Conservation (phyloP, 2,113 vertebrate species). For the Apistogramma diplotaenia region DNA sequence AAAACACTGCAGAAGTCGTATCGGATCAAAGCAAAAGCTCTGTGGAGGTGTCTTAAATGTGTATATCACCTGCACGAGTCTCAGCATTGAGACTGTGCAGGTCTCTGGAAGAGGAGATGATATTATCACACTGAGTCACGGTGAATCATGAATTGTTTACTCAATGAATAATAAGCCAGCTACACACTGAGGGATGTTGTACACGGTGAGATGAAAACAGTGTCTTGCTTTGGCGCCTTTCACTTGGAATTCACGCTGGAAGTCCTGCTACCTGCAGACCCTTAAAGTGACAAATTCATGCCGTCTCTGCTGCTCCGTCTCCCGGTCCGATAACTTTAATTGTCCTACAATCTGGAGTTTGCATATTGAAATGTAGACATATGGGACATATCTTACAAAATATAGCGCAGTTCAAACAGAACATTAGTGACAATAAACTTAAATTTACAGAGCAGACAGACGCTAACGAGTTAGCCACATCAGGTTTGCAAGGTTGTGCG, state of each 20-base stretch:
- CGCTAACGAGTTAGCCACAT: neutral
- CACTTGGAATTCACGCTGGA: constrained; percentile 5
- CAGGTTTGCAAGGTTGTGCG: neutral
- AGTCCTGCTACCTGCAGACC: constrained; percentile 23
- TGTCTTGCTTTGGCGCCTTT: neutral
- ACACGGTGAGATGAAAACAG: constrained; percentile 27
- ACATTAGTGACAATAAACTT: neutral
- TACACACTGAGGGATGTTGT: constrained; percentile 17
- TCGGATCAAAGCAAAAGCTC: neutral
- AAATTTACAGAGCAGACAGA: neutral
- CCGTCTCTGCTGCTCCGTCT: neutral
- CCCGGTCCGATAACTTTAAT: neutral
- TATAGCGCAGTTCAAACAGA: neutral
- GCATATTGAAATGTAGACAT: neutral
- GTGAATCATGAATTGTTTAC: constrained; percentile 54
- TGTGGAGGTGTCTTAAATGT: neutral
- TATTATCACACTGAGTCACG: constrained; percentile 18
- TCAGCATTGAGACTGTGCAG: neutral
- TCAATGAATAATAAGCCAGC: constrained; percentile 29
- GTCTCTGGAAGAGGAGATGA: constrained; percentile 30
- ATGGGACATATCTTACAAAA: neutral
- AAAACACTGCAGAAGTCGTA: neutral
- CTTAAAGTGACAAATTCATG: neutral
- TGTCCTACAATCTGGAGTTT: neutral
- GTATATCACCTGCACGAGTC: neutral